Evolutionary conservation across 2,888 invertebrate species (phyloP), one percentile per base, ranked within the genome.

Genomic region (Thymelicus sylvestris): DNA sequence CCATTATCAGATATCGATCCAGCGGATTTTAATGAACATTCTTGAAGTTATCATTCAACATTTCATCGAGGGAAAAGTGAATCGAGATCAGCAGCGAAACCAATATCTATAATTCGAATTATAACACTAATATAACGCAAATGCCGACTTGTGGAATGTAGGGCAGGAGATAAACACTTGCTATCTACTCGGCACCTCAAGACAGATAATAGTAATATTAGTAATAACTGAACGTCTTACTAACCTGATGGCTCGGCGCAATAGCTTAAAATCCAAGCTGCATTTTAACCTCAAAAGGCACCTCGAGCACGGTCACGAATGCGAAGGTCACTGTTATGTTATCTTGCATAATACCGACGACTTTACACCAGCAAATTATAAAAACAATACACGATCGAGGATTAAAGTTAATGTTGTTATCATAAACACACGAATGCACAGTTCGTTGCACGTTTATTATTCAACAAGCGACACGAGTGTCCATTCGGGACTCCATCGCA

Each of bases 221-320:
- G 80, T 38, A 61, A 70, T 86, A 85, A 83, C 83, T 86, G 83
- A 81, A 83, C 76, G 86, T 83, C 83, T 86, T 80, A 91, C 92
- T 87, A 89, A 93, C 93, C 93, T 92, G 92, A 88, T 89, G 89
- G 87, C 87, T 91, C 90, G 90, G 90, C 91, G 92, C 93, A 87
- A 88, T 89, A 88, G 83, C 84, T 92, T 86, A 93, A 88, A 89
- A 92, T 92, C 91, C 91, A 89, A 92, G 90, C 85, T 92, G 92
- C 93, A 93, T 93, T 88, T 89, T 93, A 92, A 93, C 93, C 93
- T 92, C 92, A 92, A 92, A 91, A 89, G 86, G 86, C 92, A 93
- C 89, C 86, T 84, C 81, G 83, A 86, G 86, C 89, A 91, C 91
- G 86, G 86, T 88, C 88, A 91, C 88, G 85, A 89, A 86, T 83